Percentiles rank a stretch among this genome's conserved stretches.
These are phyloP conservation scores for Netta rufina DNA, from an alignment of 2,797 vertebrate genomes.

Conservation along the genomic window DNA sequence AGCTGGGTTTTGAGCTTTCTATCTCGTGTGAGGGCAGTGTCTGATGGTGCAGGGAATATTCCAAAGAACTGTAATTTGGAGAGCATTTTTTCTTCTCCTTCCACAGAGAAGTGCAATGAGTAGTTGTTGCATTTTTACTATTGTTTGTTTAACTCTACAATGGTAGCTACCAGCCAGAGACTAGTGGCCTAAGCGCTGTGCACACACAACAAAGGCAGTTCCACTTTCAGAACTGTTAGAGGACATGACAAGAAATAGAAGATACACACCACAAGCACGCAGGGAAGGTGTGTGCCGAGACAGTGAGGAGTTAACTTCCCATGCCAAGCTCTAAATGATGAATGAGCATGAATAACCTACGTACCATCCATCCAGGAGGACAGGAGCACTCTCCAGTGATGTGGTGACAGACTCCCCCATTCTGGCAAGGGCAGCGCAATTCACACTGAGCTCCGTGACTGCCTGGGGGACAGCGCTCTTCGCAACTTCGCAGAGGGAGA, in stretches of 20 bases:
- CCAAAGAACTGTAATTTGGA: neutral
- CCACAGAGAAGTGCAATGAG: neutral
- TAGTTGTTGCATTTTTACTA: neutral
- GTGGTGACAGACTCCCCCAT: constrained; percentile 95
- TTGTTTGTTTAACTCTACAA: neutral
- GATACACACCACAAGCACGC: rapidly evolving
- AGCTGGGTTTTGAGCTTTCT: neutral
- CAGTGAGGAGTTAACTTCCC: neutral
- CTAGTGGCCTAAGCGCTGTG: neutral
- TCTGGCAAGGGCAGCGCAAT: constrained; percentile 96
- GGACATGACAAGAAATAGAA: neutral
- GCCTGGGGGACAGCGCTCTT: constrained; percentile 92
- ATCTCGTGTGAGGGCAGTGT: neutral
- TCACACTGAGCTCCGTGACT: constrained; percentile 96
- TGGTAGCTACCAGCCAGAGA: neutral
- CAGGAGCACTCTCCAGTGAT: constrained; percentile 97
- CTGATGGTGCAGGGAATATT: neutral
- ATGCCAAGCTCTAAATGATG: neutral
- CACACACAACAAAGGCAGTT: neutral
- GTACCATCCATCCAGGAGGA: constrained; percentile 93
- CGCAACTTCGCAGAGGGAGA: constrained; percentile 83
- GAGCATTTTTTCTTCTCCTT: neutral
- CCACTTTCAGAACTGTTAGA: neutral
- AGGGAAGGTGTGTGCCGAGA: neutral
- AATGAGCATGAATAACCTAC: neutral